Conservation (phyloP, 2,797 vertebrate species). For the Poeciliopsis gracilis region DNA sequence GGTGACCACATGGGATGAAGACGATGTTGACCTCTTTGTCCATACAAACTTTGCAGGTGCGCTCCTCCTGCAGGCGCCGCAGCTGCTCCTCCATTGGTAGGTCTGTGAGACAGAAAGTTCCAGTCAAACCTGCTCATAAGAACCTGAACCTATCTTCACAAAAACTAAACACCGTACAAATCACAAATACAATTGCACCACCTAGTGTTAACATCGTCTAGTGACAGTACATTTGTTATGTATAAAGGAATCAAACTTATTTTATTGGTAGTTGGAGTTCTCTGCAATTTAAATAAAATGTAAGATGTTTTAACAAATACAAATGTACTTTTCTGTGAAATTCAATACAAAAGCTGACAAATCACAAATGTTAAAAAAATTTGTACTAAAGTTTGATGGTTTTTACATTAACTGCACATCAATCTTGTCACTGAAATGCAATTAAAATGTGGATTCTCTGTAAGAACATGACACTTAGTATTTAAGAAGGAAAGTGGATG, state of each 20-base stretch:
- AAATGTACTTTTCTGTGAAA: background rate
- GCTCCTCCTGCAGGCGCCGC: slow-evolving; percentile 93
- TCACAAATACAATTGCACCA: background rate
- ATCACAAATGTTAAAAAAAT: background rate
- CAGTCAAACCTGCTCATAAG: background rate
- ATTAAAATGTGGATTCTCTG: too few species aligned
- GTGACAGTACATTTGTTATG: background rate
- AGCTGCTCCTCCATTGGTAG: slow-evolving; percentile 96
- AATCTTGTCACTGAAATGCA: too few species aligned
- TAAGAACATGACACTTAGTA: background rate
- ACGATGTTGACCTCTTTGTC: slow-evolving; percentile 98
- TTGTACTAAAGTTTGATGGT: background rate
- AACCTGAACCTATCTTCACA: background rate
- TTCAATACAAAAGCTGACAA: background rate
- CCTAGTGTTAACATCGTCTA: background rate
- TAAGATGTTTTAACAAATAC: background rate
- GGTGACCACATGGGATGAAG: slow-evolving; percentile 97
- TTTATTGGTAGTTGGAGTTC: background rate
- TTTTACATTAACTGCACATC: too few species aligned
- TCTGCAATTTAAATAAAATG: background rate
- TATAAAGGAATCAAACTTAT: background rate
- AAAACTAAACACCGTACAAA: background rate
- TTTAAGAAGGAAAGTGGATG: background rate
- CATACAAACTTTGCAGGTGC: slow-evolving; percentile 99
- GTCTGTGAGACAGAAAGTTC: slow-evolving; percentile 73